These are phyloP conservation scores for Pangasianodon hypophthalmus DNA, from an alignment of 2,113 vertebrate species.

Conservation along the genomic window DNA sequence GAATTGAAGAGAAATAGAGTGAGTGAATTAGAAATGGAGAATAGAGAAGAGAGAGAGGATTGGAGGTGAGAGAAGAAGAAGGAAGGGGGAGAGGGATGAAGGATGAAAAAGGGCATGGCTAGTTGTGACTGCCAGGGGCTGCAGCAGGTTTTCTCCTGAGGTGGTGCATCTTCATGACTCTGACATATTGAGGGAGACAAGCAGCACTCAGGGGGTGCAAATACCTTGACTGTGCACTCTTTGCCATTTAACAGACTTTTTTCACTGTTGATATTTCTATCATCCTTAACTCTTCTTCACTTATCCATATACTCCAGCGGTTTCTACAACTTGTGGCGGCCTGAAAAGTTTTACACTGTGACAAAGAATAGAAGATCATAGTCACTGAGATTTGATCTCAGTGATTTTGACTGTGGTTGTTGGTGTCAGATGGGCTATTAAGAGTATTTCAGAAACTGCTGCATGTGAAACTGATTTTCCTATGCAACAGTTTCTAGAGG, in stretches of 20 bases:
- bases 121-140: slow-evolving; percentile 19
- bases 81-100: slow-evolving; percentile 1
- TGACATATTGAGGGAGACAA: slow-evolving; percentile 83
- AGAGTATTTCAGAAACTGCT: background rate
- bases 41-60: background rate
- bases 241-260: slow-evolving; percentile 47
- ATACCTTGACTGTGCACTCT: slow-evolving; percentile 32
- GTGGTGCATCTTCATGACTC: slow-evolving; percentile 74
- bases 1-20: background rate
- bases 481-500: background rate
- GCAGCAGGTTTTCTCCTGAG: slow-evolving; percentile 68
- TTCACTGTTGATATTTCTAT: slow-evolving; percentile 80
- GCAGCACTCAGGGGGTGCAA: slow-evolving; percentile 71
- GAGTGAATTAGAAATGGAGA: slow-evolving; percentile 2
- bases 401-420: background rate
- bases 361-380: background rate
- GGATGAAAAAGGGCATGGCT: slow-evolving; percentile 10
- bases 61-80: background rate
- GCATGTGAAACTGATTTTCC: background rate
- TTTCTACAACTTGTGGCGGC: background rate
- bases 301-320: slow-evolving; percentile 41
- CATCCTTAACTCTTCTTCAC: slow-evolving; percentile 53
- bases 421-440: too few species aligned
- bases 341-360: background rate
- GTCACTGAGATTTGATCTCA: background rate